A percentile compares a stretch with the other conserved stretches of the same genome.
phyloP scores from a whole-genome alignment of 2,113 vertebrate genomes.

The Trinectes maculatus region DNA sequence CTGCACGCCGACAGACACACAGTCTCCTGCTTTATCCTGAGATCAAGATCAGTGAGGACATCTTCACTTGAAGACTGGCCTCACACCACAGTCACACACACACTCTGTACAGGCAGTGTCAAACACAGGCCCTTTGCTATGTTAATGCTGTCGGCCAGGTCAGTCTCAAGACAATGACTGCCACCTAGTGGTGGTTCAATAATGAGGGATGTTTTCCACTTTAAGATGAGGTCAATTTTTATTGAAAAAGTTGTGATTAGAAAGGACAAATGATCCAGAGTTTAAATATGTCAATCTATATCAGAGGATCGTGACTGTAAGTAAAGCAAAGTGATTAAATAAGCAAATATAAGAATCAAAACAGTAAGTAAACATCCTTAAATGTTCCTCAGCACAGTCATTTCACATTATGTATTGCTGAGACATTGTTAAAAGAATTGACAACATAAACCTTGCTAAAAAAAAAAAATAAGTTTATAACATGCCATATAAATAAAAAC shows the following conservation, averaged over 20 bases:
- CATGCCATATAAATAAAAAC: neutral
- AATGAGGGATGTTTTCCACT: neutral
- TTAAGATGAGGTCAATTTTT: too few relatives aligned
- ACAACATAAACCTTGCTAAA: neutral
- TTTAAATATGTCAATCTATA: neutral
- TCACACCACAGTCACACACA: slow-evolving; percentile 20
- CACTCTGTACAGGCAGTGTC: neutral
- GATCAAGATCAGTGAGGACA: slow-evolving; percentile 26
- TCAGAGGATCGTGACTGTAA: neutral
- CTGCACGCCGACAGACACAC: slow-evolving; percentile 27
- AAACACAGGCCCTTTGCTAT: neutral
- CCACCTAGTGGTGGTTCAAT: slow-evolving; percentile 53
- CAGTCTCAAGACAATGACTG: slow-evolving; percentile 15
- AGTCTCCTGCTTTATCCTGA: slow-evolving; percentile 24
- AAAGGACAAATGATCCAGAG: too few relatives aligned
- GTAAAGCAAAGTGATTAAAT: too few relatives aligned
- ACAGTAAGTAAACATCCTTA: too few relatives aligned
- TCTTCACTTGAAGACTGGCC: slow-evolving; percentile 14
- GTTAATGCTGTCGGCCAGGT: neutral
- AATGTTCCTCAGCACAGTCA: too few relatives aligned
- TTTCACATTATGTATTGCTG: too few relatives aligned
- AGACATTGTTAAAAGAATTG: too few relatives aligned
- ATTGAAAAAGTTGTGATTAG: too few relatives aligned
- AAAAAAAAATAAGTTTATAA: neutral
- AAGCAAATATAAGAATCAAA: too few relatives aligned